These are phyloP conservation scores for Sandelia bainsii DNA, from an alignment of 2,797 vertebrate species.

Conservation along the genomic window DNA sequence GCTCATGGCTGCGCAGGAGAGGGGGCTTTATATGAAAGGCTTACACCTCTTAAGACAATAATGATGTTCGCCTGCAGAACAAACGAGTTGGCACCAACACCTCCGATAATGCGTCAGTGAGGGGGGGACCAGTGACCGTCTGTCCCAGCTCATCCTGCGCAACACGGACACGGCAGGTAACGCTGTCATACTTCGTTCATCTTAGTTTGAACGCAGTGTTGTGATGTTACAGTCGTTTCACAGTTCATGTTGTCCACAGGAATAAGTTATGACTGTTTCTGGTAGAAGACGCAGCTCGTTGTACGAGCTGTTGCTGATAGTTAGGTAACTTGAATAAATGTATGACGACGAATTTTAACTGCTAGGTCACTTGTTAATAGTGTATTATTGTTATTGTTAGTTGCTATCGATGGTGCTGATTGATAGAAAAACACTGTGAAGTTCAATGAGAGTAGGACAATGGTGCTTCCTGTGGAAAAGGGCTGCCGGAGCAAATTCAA, in stretches of 20 bases:
- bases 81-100: constrained; percentile 60
- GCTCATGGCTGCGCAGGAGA: constrained; percentile 49
- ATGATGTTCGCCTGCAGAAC: constrained; percentile 63
- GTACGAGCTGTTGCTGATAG: not conserved
- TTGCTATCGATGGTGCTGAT: constrained; percentile 82
- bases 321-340: not conserved
- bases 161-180: constrained; percentile 80
- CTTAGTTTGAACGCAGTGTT: constrained; percentile 13
- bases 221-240: not conserved
- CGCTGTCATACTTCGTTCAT: constrained; percentile 20
- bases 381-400: not conserved
- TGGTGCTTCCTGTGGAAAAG: too few relatives aligned
- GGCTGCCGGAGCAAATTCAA: too few relatives aligned
- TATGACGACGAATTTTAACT: not conserved
- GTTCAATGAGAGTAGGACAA: not conserved
- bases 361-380: constrained; percentile 9
- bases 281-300: too few relatives aligned
- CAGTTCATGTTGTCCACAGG: not conserved
- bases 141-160: constrained; percentile 62
- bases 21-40: constrained; percentile 65
- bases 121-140: constrained; percentile 53
- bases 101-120: constrained; percentile 63
- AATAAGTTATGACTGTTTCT: not conserved
- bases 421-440: not conserved
- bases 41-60: constrained; percentile 69